Evolutionary conservation across 2,113 vertebrate species (phyloP).

Genomic region (Saimiri boliviensis): DNA sequence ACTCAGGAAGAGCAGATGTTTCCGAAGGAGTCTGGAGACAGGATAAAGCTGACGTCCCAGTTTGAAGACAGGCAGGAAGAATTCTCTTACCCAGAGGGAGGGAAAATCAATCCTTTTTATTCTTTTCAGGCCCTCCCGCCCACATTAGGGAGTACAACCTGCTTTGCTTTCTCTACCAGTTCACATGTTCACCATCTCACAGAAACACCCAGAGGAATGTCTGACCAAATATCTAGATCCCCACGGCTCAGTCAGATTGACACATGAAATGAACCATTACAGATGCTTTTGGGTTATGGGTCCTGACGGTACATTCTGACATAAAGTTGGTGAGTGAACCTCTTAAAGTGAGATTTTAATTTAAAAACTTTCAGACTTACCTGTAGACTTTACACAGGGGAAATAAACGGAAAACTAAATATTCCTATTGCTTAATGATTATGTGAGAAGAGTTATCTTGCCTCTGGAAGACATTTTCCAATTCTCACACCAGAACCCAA

Average conservation of each 20-base stretch:
- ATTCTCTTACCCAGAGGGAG: background rate
- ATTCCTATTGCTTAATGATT: background rate
- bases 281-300: background rate
- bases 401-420: background rate
- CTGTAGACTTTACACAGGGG: background rate
- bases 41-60: background rate
- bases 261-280: background rate
- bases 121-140: background rate
- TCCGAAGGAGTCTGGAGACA: background rate
- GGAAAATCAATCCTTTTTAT: background rate
- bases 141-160: background rate
- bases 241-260: background rate
- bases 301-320: background rate
- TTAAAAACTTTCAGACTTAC: background rate
- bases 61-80: background rate
- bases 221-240: background rate
- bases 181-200: background rate
- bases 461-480: background rate
- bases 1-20: rapidly evolving
- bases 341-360: background rate
- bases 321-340: background rate
- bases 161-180: background rate
- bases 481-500: background rate
- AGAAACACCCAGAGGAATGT: background rate
- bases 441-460: background rate